These are phyloP conservation scores for Epinephelus malabaricus DNA, from an alignment of 2,797 vertebrate species.

Conservation along the genomic window DNA sequence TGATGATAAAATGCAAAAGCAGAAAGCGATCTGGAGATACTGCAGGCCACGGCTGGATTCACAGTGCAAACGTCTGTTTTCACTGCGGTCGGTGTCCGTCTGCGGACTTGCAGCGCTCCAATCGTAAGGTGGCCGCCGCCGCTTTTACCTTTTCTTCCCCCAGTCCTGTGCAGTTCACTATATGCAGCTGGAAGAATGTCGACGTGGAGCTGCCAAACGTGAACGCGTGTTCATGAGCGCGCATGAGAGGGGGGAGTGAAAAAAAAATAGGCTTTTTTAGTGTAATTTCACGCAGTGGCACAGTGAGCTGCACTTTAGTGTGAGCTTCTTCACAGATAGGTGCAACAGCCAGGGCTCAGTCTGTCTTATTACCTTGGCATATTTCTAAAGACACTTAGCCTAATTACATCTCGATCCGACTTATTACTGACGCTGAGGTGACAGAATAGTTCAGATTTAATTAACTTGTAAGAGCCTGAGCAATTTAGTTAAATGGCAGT, in stretches of 20 bases:
- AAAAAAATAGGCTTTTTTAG: slow-evolving; percentile 70
- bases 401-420: slow-evolving; percentile 53
- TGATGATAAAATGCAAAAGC: slow-evolving; percentile 71
- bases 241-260: slow-evolving; percentile 65
- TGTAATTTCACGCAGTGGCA: slow-evolving; percentile 81
- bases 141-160: slow-evolving; percentile 79
- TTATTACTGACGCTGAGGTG: slow-evolving; percentile 57
- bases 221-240: slow-evolving; percentile 89
- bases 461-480: not conserved
- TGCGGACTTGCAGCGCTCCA: slow-evolving; percentile 74
- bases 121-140: slow-evolving; percentile 76
- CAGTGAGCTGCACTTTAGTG: slow-evolving; percentile 76
- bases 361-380: slow-evolving; percentile 52
- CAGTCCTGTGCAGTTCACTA: slow-evolving; percentile 82
- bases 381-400: slow-evolving; percentile 56
- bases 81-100: slow-evolving; percentile 68
- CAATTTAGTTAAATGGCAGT: slow-evolving; percentile 1
- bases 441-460: slow-evolving; percentile 39
- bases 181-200: slow-evolving; percentile 92
- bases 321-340: slow-evolving; percentile 77
- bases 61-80: slow-evolving; percentile 63
- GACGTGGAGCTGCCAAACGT: slow-evolving; percentile 94
- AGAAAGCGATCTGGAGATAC: slow-evolving; percentile 64
- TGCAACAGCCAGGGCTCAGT: slow-evolving; percentile 61
- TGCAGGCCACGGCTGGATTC: slow-evolving; percentile 55